Evolutionary conservation across 92 coral and sea anemone species (phyloP).

Genomic region (Porites rus): DNA sequence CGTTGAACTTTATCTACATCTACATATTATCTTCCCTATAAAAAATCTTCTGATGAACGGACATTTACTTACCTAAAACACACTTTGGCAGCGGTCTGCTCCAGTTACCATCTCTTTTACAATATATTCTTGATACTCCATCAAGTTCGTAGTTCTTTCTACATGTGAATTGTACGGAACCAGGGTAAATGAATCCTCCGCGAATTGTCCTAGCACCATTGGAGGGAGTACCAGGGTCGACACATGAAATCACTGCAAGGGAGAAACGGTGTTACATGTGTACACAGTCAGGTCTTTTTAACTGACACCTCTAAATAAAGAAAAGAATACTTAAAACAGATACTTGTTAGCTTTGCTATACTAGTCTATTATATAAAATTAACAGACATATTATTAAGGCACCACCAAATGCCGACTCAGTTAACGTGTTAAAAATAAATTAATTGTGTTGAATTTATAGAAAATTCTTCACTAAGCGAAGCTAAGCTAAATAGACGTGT

Average conservation of each 20-base stretch:
- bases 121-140: constrained; percentile 63
- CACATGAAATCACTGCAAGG: constrained; percentile 56
- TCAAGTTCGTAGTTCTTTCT: constrained; percentile 47
- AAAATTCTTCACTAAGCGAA: too few relatives aligned
- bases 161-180: constrained; percentile 64
- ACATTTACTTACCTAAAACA: constrained; percentile 50
- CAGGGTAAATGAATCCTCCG: constrained; percentile 50
- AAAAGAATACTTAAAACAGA: too few relatives aligned
- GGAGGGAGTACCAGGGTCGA: constrained; percentile 63
- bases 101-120: constrained; percentile 77
- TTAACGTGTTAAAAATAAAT: too few relatives aligned
- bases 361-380: too few relatives aligned
- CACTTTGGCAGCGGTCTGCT: constrained; percentile 67
- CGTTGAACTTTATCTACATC: too few relatives aligned
- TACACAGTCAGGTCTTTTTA: not conserved
- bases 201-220: constrained; percentile 47
- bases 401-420: too few relatives aligned
- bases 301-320: too few relatives aligned
- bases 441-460: too few relatives aligned
- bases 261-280: not conserved
- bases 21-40: not conserved
- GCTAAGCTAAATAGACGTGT: too few relatives aligned
- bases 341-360: too few relatives aligned
- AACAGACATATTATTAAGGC: too few relatives aligned
- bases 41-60: too few relatives aligned